A percentile compares a stretch with the other conserved stretches of the same genome.
Evolutionary conservation across 1,140 invertebrate genomes (phyloP).

Genomic region (Amphibalanus amphitrite): DNA sequence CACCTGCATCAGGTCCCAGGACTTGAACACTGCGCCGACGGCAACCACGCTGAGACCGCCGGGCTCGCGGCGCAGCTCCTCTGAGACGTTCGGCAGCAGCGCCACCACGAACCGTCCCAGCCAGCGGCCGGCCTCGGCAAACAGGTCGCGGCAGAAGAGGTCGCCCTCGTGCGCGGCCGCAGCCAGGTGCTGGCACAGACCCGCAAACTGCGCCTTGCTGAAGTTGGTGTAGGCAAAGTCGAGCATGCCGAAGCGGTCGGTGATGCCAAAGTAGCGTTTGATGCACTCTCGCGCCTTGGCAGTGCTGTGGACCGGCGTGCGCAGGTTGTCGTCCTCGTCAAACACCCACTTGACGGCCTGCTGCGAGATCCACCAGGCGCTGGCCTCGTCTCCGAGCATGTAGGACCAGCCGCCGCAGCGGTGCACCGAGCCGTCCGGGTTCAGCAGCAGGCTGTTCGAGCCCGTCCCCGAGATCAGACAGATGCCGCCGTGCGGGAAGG

Average conservation of each 20-base stretch:
- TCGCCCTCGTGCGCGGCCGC: neutral
- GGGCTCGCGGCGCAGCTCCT: slow-evolving; percentile 14
- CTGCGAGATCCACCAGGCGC: slow-evolving; percentile 72
- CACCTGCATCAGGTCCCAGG: slow-evolving; percentile 25
- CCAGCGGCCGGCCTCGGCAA: neutral
- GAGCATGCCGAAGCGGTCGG: slow-evolving; percentile 26
- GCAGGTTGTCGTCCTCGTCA: slow-evolving; percentile 69
- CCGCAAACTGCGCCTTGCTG: neutral
- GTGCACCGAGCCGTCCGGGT: slow-evolving; percentile 47
- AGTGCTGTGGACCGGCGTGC: slow-evolving; percentile 41
- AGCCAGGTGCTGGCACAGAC: neutral
- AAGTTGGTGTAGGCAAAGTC: neutral
- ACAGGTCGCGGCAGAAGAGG: neutral
- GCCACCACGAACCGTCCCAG: neutral
- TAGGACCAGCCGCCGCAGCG: slow-evolving; percentile 93
- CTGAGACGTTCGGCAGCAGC: neutral
- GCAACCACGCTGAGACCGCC: slow-evolving; percentile 26
- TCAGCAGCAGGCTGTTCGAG: slow-evolving; percentile 71
- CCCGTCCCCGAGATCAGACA: slow-evolving; percentile 91
- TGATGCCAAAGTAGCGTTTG: slow-evolving; percentile 58
- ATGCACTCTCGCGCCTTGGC: slow-evolving; percentile 51
- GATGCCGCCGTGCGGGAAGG: slow-evolving; percentile 53
- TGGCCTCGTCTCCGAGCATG: slow-evolving; percentile 78
- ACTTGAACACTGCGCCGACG: slow-evolving; percentile 29
- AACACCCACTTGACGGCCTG: slow-evolving; percentile 71